A percentile compares a stretch with the other conserved stretches of the same genome.
Conservation (phyloP, 2,888 invertebrate species). For the Drosophila imparisetae region DNA sequence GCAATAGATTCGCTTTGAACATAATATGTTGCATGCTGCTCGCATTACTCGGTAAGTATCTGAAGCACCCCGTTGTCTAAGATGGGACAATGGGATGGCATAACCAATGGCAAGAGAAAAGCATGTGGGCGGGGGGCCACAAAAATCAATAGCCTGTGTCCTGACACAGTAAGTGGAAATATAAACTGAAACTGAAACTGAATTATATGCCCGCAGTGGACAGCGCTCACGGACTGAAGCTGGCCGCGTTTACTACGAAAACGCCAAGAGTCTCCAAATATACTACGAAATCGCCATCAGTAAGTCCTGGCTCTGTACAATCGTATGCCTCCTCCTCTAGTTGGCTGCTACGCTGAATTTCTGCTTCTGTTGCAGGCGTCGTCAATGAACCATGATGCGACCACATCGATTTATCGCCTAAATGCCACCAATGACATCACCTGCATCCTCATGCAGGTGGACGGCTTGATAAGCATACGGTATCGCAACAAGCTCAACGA, state of each 20-base stretch:
- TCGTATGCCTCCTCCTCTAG: not conserved
- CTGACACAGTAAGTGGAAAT: conserved; percentile 53
- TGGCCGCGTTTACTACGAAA: conserved; percentile 87
- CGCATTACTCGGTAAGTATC: conserved; percentile 50
- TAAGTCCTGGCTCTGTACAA: conserved; percentile 57
- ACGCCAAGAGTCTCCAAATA: conserved; percentile 89
- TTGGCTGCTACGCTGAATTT: conserved; percentile 1
- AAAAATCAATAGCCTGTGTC: conserved; percentile 63
- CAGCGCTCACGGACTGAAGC: conserved; percentile 84
- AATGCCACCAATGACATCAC: conserved; percentile 90
- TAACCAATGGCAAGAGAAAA: not conserved
- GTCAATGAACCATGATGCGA: conserved; percentile 83
- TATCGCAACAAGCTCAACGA: conserved; percentile 89
- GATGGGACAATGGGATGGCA: conserved; percentile 4
- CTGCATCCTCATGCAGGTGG: conserved; percentile 89
- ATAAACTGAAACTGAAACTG: conserved; percentile 25
- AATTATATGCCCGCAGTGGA: conserved; percentile 58
- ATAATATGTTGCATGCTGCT: conserved; percentile 41
- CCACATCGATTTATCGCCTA: conserved; percentile 88
- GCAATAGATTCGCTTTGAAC: conserved; percentile 20
- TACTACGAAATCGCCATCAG: conserved; percentile 86
- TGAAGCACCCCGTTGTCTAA: conserved; percentile 1
- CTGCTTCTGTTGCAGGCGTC: conserved; percentile 73
- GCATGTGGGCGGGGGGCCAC: not conserved
- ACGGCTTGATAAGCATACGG: conserved; percentile 90